Conservation (phyloP, 2,888 invertebrate genomes). For the Aporophyla lueneburgensis region DNA sequence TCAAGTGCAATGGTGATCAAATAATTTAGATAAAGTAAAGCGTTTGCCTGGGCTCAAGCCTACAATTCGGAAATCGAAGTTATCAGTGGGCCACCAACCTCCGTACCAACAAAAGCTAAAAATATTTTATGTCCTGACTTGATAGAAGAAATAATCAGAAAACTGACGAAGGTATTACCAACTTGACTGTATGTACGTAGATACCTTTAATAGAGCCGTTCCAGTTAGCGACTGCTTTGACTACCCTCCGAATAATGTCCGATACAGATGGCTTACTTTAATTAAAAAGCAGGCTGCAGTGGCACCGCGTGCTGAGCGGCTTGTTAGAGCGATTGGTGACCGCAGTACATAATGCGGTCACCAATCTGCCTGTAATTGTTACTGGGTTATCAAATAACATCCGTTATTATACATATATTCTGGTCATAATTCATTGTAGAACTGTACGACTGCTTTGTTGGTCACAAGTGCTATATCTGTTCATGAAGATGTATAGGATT, state of each 20-base stretch:
- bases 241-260: constrained; percentile 11
- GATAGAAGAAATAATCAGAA: neutral
- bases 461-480: no score
- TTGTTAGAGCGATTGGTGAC: constrained; percentile 25
- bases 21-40: no score
- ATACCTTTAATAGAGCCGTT: constrained; percentile 3
- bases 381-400: constrained; percentile 31
- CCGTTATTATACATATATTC: no score
- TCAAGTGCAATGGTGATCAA: no score
- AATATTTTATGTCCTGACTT: no score
- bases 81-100: no score
- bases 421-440: no score
- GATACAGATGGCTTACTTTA: constrained; percentile 43
- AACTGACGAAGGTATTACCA: neutral
- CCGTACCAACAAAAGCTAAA: no score
- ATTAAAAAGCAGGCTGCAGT: constrained; percentile 42
- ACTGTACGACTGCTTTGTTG: no score
- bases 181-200: neutral
- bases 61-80: no score
- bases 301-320: constrained; percentile 3
- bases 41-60: no score
- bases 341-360: constrained; percentile 42
- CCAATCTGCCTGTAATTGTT: constrained; percentile 31
- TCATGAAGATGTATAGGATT: no score
- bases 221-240: constrained; percentile 27